Conservation (phyloP, 2,888 invertebrate species). For the Busseola fusca region DNA sequence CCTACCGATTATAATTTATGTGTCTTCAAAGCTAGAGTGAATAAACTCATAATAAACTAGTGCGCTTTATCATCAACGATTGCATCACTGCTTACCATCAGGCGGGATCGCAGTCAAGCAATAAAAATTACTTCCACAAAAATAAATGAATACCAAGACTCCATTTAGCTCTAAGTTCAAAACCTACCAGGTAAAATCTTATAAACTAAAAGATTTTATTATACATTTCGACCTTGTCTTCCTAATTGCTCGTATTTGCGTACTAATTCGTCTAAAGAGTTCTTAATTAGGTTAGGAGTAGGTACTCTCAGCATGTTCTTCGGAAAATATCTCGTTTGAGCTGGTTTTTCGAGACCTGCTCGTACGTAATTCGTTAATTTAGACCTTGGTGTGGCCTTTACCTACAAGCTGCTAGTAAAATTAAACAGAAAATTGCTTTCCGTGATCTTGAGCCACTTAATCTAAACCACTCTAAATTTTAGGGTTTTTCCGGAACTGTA, state of each 20-base stretch:
- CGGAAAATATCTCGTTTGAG: slow-evolving; percentile 13
- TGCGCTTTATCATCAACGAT: too few species aligned
- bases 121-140: background rate
- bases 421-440: slow-evolving; percentile 17
- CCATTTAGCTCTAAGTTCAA: background rate
- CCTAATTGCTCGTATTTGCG: slow-evolving; percentile 31
- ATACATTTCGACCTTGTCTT: slow-evolving; percentile 36
- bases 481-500: slow-evolving; percentile 9
- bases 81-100: too few species aligned
- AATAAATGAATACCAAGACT: background rate
- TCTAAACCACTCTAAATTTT: slow-evolving; percentile 1
- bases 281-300: slow-evolving; percentile 26
- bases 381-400: slow-evolving; percentile 38
- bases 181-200: background rate
- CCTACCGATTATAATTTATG: too few species aligned
- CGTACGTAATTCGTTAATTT: slow-evolving; percentile 28
- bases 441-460: slow-evolving; percentile 47
- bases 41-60: too few species aligned
- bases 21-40: too few species aligned
- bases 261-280: slow-evolving; percentile 36
- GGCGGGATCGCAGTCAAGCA: too few species aligned
- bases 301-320: slow-evolving; percentile 8
- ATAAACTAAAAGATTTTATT: slow-evolving; percentile 15
- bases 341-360: background rate
- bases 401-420: slow-evolving; percentile 20